These are phyloP conservation scores for Oreotrochilus melanogaster DNA, from an alignment of 2,113 vertebrate genomes.

Conservation along the genomic window DNA sequence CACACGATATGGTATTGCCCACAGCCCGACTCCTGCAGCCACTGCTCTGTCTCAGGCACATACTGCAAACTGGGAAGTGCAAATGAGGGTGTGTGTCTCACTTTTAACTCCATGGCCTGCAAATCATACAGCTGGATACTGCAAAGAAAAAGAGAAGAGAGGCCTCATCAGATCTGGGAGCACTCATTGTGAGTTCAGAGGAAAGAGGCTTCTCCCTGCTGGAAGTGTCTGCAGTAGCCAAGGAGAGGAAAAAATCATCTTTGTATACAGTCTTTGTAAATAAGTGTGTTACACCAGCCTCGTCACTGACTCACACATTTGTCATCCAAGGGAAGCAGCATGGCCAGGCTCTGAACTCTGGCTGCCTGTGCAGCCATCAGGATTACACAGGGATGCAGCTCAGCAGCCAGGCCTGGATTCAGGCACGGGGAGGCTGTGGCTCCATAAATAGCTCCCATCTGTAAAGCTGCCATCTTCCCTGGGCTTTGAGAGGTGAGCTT, in stretches of 20 bases:
- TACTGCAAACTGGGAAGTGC: not conserved
- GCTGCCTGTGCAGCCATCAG: not conserved
- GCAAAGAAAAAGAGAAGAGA: not conserved
- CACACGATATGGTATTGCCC: rapidly evolving
- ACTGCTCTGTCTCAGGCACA: not conserved
- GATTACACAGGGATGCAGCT: not conserved
- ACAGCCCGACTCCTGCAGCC: not conserved
- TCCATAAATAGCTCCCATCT: not conserved
- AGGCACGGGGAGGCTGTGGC: not conserved
- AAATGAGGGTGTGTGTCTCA: rapidly evolving
- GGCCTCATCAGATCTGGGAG: not conserved
- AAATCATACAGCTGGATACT: rapidly evolving
- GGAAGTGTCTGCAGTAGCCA: not conserved
- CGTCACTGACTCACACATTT: not conserved
- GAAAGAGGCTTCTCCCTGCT: not conserved
- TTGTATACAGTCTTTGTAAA: conserved; percentile 5
- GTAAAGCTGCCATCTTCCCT: not conserved
- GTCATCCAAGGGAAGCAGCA: conserved; percentile 8
- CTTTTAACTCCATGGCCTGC: not conserved
- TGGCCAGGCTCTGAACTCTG: not conserved
- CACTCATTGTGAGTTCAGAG: rapidly evolving
- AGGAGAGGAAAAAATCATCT: not conserved
- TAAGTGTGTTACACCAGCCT: conserved; percentile 22
- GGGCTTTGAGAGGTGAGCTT: not conserved
- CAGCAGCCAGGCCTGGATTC: not conserved